Evolutionary conservation across 2,113 vertebrate species (phyloP).

Genomic region (Ptychochromis oligacanthus): DNA sequence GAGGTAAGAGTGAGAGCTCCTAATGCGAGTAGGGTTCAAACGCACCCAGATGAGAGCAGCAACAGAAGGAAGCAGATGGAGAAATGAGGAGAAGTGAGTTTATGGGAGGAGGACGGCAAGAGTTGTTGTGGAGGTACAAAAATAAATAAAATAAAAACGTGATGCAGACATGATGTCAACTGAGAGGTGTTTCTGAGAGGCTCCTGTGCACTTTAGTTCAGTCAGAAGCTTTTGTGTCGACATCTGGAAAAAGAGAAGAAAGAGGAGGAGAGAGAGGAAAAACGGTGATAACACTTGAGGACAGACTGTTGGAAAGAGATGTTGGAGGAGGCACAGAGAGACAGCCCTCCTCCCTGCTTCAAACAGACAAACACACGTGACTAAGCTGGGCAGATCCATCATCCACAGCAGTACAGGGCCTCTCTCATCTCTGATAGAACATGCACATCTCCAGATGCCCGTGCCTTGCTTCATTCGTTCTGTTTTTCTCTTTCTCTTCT

Average conservation of each 20-base stretch:
- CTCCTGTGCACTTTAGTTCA: slow-evolving; percentile 20
- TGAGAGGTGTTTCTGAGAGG: slow-evolving; percentile 35
- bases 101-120: slow-evolving; percentile 16
- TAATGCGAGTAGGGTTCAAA: slow-evolving; percentile 37
- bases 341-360: slow-evolving; percentile 43
- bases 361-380: slow-evolving; percentile 52
- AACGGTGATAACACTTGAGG: slow-evolving; percentile 52
- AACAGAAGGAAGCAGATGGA: slow-evolving; percentile 64
- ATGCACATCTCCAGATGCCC: slow-evolving; percentile 71
- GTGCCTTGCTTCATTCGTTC: slow-evolving; percentile 61
- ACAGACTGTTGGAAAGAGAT: slow-evolving; percentile 61
- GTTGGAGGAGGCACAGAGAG: slow-evolving; percentile 45
- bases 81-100: slow-evolving; percentile 56
- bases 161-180: slow-evolving; percentile 24
- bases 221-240: slow-evolving; percentile 14
- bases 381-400: slow-evolving; percentile 69
- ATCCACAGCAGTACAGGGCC: slow-evolving; percentile 65
- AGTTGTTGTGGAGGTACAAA: slow-evolving; percentile 12
- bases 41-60: slow-evolving; percentile 49
- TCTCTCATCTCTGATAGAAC: slow-evolving; percentile 69
- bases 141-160: slow-evolving; percentile 14
- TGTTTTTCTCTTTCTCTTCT: slow-evolving; percentile 49
- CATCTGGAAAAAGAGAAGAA: slow-evolving; percentile 61
- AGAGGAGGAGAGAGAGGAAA: slow-evolving; percentile 19
- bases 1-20: slow-evolving; percentile 43